Evolutionary conservation across 2,888 invertebrate species (phyloP).

Genomic region (Yponomeuta evonymella): DNA sequence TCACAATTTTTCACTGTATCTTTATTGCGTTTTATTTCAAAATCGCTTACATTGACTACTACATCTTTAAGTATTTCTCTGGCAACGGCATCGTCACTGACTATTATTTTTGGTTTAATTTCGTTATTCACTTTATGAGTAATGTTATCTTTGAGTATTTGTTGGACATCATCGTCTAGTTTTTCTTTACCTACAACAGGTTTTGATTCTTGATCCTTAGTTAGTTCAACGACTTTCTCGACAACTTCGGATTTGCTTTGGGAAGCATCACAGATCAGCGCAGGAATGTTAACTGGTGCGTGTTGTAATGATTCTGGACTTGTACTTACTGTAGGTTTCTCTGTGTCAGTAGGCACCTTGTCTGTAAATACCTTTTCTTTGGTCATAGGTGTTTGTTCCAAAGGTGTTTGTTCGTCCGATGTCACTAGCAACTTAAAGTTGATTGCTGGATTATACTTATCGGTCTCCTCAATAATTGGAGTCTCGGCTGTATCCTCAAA

Average conservation of each 20-base stretch:
- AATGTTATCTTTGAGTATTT: too few species aligned
- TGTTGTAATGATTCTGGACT: neutral
- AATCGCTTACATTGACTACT: neutral
- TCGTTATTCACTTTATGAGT: too few species aligned
- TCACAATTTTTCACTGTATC: neutral
- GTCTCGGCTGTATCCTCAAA: neutral
- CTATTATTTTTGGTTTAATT: too few species aligned
- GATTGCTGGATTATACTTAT: neutral
- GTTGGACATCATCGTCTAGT: too few species aligned
- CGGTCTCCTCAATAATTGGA: neutral
- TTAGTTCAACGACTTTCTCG: neutral
- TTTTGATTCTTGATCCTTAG: neutral
- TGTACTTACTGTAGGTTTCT: neutral
- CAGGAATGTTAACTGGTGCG: neutral
- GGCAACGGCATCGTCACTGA: neutral
- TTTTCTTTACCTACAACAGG: too few species aligned
- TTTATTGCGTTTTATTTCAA: neutral
- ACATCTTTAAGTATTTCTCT: neutral
- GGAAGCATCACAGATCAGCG: neutral
- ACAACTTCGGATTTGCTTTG: neutral
- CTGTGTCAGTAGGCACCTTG: neutral
- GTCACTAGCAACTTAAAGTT: neutral
- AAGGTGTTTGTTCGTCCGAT: neutral
- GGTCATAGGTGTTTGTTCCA: neutral
- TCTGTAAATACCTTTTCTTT: neutral